A percentile compares a stretch with the other conserved stretches of the same genome.
phyloP scores from a whole-genome alignment of 2,113 vertebrate genomes.

The Beaufortia kweichowensis region DNA sequence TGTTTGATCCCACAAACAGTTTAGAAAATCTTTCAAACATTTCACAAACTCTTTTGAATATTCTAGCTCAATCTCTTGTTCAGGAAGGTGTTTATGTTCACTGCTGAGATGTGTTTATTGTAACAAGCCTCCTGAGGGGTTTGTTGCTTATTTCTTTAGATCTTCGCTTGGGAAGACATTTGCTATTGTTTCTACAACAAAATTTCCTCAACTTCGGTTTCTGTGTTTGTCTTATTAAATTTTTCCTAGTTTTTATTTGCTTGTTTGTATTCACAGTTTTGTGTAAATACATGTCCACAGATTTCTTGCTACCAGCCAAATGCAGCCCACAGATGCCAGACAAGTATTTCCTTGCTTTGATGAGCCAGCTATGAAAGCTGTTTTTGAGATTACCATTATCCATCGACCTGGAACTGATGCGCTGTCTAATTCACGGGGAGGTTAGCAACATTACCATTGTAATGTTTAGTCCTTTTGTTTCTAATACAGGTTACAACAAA shows the following conservation, averaged over 20 bases:
- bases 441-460: slow-evolving; percentile 32
- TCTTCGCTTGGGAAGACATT: neutral
- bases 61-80: slow-evolving; percentile 28
- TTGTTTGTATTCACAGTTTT: slow-evolving; percentile 11
- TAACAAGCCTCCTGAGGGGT: slow-evolving; percentile 12
- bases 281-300: slow-evolving; percentile 62
- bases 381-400: slow-evolving; percentile 78
- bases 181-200: neutral
- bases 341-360: slow-evolving; percentile 94
- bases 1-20: neutral
- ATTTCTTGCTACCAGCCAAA: slow-evolving; percentile 81
- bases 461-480: neutral
- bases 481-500: neutral
- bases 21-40: neutral
- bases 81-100: slow-evolving; percentile 16
- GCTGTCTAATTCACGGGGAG: slow-evolving; percentile 77
- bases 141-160: neutral
- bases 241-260: neutral
- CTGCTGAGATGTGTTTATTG: slow-evolving; percentile 27
- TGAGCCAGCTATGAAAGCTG: slow-evolving; percentile 91
- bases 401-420: slow-evolving; percentile 53
- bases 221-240: slow-evolving; percentile 17
- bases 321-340: slow-evolving; percentile 81
- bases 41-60: slow-evolving; percentile 20
- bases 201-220: neutral